Conservation (phyloP, 2,113 vertebrate species). For the Theristicus caerulescens region DNA sequence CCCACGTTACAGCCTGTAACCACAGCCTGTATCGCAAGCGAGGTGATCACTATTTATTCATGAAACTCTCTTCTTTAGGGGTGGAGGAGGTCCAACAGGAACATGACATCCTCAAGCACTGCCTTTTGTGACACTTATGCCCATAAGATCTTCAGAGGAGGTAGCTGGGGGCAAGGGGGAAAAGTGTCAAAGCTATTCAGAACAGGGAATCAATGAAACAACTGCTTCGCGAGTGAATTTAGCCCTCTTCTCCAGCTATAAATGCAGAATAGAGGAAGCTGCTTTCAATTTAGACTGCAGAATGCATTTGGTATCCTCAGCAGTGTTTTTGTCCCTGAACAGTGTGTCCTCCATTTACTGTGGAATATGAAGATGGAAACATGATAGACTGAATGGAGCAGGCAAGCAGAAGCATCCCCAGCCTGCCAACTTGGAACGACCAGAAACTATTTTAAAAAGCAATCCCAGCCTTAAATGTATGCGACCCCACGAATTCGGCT, state of each 20-base stretch:
- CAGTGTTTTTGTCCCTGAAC: not conserved
- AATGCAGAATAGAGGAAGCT: not conserved
- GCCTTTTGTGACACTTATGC: not conserved
- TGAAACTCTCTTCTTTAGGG: not conserved
- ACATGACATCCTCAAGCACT: not conserved
- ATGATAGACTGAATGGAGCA: not conserved
- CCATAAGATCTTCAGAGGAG: not conserved
- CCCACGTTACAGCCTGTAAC: too few species aligned
- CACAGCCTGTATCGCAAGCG: not conserved
- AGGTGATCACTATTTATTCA: not conserved
- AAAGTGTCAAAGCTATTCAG: not conserved
- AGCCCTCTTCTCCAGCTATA: not conserved
- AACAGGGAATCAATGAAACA: not conserved
- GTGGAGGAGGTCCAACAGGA: not conserved
- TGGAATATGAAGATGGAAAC: not conserved
- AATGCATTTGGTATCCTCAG: not conserved
- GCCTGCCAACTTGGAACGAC: not conserved
- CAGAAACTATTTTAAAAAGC: not conserved
- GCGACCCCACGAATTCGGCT: not conserved
- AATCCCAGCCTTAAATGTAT: not conserved
- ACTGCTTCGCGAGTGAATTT: not conserved
- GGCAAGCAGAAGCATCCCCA: not conserved
- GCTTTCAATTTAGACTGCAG: not conserved
- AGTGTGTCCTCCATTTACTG: not conserved
- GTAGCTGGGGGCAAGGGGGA: not conserved